Evolutionary conservation across 2,888 invertebrate genomes (phyloP).

Genomic region (Drosophila vallismaia): DNA sequence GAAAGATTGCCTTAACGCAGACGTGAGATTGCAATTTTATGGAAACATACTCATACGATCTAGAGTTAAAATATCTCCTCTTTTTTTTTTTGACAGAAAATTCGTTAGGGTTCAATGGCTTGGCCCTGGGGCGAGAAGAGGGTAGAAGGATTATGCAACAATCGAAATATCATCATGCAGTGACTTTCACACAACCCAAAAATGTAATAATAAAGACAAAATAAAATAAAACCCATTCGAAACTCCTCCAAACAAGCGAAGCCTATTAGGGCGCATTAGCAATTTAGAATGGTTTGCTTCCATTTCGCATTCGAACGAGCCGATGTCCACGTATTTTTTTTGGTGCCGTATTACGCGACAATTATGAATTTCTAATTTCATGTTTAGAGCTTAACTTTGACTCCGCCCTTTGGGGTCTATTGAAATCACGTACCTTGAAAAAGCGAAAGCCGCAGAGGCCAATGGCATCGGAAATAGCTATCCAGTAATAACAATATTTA

Average conservation of each 20-base stretch:
- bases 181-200: conserved; percentile 48
- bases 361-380: conserved; percentile 74
- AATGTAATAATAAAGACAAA: not conserved
- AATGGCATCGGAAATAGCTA: conserved; percentile 76
- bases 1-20: conserved; percentile 59
- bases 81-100: conserved; percentile 20
- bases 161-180: conserved; percentile 70
- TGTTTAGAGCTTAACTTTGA: conserved; percentile 23
- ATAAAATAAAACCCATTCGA: conserved; percentile 10
- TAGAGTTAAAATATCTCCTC: conserved; percentile 9
- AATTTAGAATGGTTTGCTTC: conserved; percentile 71
- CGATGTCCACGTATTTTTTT: conserved; percentile 22
- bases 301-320: conserved; percentile 45
- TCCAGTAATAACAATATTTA: conserved; percentile 14
- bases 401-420: conserved; percentile 43
- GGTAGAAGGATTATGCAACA: conserved; percentile 70
- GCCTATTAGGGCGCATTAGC: conserved; percentile 68
- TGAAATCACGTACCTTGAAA: conserved; percentile 68
- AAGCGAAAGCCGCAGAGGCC: conserved; percentile 81
- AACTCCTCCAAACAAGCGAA: conserved; percentile 47
- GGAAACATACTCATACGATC: conserved; percentile 40
- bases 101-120: conserved; percentile 71
- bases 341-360: conserved; percentile 63
- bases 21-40: conserved; percentile 77
- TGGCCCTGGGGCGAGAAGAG: conserved; percentile 31